Percentiles rank a stretch among this genome's conserved stretches.
These are phyloP conservation scores for Euphonia xanthogaster DNA, from an alignment of 2,797 vertebrate genomes.

Conservation along the genomic window DNA sequence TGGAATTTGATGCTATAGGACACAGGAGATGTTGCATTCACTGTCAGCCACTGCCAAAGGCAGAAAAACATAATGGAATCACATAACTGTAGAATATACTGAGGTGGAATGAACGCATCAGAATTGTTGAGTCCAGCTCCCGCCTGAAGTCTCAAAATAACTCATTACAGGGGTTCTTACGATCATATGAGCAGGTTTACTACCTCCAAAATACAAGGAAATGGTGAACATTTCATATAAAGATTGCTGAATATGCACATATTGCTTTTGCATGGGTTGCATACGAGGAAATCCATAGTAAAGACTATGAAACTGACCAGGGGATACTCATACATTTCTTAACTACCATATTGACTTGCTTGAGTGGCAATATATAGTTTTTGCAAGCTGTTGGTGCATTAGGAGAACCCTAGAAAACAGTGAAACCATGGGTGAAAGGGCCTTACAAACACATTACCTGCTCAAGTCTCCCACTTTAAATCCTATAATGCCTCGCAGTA, in stretches of 20 bases:
- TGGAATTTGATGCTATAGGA: background rate
- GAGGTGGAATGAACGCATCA: background rate
- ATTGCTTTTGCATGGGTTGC: background rate
- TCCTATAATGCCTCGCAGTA: background rate
- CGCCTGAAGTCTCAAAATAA: background rate
- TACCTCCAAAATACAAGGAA: background rate
- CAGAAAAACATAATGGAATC: background rate
- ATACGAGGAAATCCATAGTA: background rate
- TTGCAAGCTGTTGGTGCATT: background rate
- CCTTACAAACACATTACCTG: background rate
- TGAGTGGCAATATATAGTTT: background rate
- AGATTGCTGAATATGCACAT: background rate
- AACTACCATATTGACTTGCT: background rate
- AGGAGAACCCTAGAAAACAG: background rate
- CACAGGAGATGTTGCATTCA: accelerated
- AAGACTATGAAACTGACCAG: background rate
- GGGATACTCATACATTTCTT: background rate
- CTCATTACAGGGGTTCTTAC: background rate
- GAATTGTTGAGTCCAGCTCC: background rate
- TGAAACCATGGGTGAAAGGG: background rate
- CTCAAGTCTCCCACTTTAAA: background rate
- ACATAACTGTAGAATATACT: background rate
- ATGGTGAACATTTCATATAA: background rate
- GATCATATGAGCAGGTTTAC: background rate
- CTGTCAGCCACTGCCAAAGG: background rate